Evolutionary conservation across 2,797 vertebrate species (phyloP).

Genomic region (Neosilurus mollespiculum): DNA sequence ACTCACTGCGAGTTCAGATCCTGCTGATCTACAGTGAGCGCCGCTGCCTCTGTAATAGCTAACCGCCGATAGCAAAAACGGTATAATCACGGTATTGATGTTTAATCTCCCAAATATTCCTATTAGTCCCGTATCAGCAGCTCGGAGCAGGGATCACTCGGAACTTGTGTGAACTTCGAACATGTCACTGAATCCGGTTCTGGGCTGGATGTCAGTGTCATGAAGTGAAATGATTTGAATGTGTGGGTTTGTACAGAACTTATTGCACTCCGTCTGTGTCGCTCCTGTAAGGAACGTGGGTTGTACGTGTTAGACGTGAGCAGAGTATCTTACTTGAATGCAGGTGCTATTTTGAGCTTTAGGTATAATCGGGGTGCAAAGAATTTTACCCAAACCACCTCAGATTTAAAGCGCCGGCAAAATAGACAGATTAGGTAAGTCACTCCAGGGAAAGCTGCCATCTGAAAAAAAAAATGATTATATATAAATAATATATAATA

Average conservation of each 20-base stretch:
- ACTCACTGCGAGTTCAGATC: constrained; percentile 30
- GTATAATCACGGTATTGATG: constrained; percentile 1
- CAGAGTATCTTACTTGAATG: constrained; percentile 18
- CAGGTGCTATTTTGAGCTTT: constrained; percentile 35
- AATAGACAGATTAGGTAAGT: constrained; percentile 13
- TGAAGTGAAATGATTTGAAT: constrained; percentile 5
- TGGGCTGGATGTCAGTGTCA: background rate
- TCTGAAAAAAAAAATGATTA: background rate
- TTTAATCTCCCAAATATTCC: background rate
- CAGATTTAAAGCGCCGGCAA: constrained; percentile 14
- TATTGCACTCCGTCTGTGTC: constrained; percentile 31
- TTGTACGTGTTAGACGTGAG: constrained; percentile 34
- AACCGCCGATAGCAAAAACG: background rate
- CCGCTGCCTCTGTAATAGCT: constrained; percentile 15
- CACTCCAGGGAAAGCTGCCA: background rate
- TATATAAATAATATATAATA: background rate
- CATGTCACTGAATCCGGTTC: constrained; percentile 1
- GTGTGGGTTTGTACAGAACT: constrained; percentile 27
- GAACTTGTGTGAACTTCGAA: background rate
- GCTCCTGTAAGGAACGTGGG: background rate
- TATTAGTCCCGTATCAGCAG: constrained; percentile 15
- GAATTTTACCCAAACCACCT: constrained; percentile 20
- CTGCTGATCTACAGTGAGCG: constrained; percentile 32
- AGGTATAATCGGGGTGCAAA: constrained; percentile 20
- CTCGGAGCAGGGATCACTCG: background rate